A percentile compares a stretch with the other conserved stretches of the same genome.
Evolutionary conservation across 2,888 invertebrate species (phyloP).

Genomic region (Aphrophora alni): DNA sequence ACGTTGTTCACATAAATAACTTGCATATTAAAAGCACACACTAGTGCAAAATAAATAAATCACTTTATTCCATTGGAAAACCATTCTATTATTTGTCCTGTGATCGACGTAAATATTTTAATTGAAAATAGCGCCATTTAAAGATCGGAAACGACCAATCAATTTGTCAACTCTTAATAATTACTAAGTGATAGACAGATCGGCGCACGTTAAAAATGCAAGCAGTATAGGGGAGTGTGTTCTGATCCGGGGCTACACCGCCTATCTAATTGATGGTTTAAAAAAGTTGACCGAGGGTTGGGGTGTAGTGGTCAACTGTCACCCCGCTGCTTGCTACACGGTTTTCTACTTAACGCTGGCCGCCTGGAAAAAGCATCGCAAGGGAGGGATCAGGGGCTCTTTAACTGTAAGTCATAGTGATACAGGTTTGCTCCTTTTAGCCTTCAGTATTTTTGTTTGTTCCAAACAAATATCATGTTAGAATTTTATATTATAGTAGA

Average conservation of each 20-base stretch:
- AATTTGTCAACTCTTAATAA: not conserved
- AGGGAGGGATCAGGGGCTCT: not conserved
- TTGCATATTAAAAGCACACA: not conserved
- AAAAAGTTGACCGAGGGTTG: slow-evolving; percentile 41
- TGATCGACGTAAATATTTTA: not conserved
- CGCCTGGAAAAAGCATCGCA: slow-evolving; percentile 13
- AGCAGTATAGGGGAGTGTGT: slow-evolving; percentile 15
- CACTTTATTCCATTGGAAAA: not conserved
- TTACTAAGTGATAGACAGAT: not conserved
- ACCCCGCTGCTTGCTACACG: slow-evolving; percentile 32
- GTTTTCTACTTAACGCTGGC: slow-evolving; percentile 40
- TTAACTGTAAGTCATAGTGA: not conserved
- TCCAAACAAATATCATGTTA: not conserved
- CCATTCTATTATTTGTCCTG: not conserved
- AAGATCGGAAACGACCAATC: not conserved
- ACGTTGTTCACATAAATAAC: no score
- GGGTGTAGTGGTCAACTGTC: slow-evolving; percentile 23
- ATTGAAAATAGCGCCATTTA: not conserved
- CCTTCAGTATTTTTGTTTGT: not conserved
- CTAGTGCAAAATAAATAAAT: not conserved
- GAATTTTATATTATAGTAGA: no score
- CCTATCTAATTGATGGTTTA: slow-evolving; percentile 42
- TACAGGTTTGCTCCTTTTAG: not conserved
- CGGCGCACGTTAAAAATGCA: slow-evolving; percentile 32
- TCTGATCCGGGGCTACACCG: slow-evolving; percentile 32